Evolutionary conservation across 2,113 vertebrate genomes (phyloP).

Genomic region (Clupea harengus): DNA sequence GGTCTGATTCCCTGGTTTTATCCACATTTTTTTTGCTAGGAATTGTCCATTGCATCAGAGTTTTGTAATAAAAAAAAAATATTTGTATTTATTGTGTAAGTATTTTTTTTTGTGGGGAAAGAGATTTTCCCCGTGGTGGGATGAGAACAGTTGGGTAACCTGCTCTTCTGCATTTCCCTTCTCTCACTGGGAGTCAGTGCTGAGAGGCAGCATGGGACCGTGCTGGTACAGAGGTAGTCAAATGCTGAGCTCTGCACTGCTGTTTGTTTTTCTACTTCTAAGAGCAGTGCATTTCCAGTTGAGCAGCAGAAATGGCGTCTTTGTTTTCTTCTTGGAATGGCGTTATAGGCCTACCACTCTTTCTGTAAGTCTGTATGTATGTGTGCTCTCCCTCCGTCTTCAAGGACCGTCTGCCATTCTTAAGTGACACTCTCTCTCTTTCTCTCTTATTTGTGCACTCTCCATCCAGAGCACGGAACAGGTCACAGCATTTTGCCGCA

Average conservation of each 20-base stretch:
- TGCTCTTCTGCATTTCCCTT: not conserved
- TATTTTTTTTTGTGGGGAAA: too few relatives aligned
- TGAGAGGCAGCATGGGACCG: not conserved
- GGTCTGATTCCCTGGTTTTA: not conserved
- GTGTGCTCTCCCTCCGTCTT: not conserved
- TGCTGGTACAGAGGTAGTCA: not conserved
- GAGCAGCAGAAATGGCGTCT: not conserved
- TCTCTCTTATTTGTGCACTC: not conserved
- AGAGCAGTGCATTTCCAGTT: not conserved
- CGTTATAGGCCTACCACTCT: not conserved
- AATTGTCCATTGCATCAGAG: not conserved
- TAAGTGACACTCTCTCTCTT: not conserved
- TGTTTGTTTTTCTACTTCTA: not conserved
- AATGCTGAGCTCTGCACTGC: not conserved
- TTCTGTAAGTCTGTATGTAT: not conserved
- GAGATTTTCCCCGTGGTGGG: too few relatives aligned
- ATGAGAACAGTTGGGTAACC: not conserved
- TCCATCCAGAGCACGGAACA: constrained; percentile 82
- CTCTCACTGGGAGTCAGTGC: not conserved
- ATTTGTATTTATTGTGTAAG: too few relatives aligned
- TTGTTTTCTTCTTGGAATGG: not conserved
- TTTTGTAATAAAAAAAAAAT: too few relatives aligned
- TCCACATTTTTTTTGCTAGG: not conserved
- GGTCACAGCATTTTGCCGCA: constrained; percentile 81
- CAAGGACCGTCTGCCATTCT: not conserved